Evolutionary conservation across 2,797 vertebrate genomes (phyloP), one percentile per base, ranked within the genome.

Genomic region (Acanthopagrus latus): DNA sequence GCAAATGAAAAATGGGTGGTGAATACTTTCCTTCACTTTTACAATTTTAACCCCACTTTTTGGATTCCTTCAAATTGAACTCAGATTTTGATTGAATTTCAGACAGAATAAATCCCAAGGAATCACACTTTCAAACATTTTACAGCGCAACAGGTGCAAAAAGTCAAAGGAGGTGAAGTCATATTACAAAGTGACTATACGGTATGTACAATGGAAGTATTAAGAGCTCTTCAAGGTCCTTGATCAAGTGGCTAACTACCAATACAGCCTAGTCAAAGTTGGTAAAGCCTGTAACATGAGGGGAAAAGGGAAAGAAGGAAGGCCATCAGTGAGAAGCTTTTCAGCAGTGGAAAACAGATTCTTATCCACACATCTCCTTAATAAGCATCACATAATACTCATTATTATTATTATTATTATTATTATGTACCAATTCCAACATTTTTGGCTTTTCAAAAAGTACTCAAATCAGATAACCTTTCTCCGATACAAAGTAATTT

Each of bases 281-380:
- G 68, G 41, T 74, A 29, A 68, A 83, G 79, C 54, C 82, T 46
- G 65, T 68, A 74, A 76, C 59, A 74, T 3, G 25, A 70, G 38
- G 8, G 29, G 65, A 52, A 81, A 23, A 48, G 47, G 69, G 66
- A 44, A 64, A 54, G 76, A 44, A 60, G 62, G 62, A 89, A 91
- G 85, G 87, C 86, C 86, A 78, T 86, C 78, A 81, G 77, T 81
- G 69, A 88, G 82, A 84, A 55, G 71, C 50, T 77, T 66, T 78
- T 76, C 55, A 62, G 9, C 1, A 50, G 71, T 48, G 23, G 59
- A 78, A 83, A 88, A 67, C 46, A 67, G 67, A 79, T 78, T 81
- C 23, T 75, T 68, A 71, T 71, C 80, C 76, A 78, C 75, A 64
- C 25, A 60, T 81, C 51, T 50, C 71, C 82, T 74, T 70, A 71